A percentile compares a stretch with the other conserved stretches of the same genome.
phyloP scores from a whole-genome alignment of 2,888 invertebrate genomes.

The Toxonevra muliebris region DNA sequence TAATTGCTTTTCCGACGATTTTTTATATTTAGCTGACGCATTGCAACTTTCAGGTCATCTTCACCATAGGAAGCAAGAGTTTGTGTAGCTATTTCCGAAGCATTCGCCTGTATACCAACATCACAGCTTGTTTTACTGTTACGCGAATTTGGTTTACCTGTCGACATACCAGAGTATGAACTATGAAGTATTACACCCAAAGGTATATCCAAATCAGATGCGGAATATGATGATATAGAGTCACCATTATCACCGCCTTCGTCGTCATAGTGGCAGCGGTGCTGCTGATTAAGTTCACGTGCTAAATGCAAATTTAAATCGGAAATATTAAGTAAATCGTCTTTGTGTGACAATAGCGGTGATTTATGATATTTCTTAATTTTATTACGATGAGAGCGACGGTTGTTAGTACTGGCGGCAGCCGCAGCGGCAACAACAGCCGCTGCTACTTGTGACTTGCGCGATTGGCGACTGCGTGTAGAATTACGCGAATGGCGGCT shows the following conservation, averaged over 20 bases:
- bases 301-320: slow-evolving; percentile 56
- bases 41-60: slow-evolving; percentile 53
- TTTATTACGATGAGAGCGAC: slow-evolving; percentile 34
- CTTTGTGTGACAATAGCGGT: slow-evolving; percentile 16
- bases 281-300: slow-evolving; percentile 40
- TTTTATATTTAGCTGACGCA: slow-evolving; percentile 56
- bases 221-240: slow-evolving; percentile 63
- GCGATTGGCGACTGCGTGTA: slow-evolving; percentile 51
- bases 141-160: slow-evolving; percentile 65
- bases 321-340: slow-evolving; percentile 49
- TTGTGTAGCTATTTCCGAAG: slow-evolving; percentile 67
- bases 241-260: slow-evolving; percentile 40
- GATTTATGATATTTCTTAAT: slow-evolving; percentile 33
- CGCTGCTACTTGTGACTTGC: slow-evolving; percentile 46
- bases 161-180: slow-evolving; percentile 65
- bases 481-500: slow-evolving; percentile 62
- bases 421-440: slow-evolving; percentile 9
- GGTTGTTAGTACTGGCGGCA: slow-evolving; percentile 31
- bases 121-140: slow-evolving; percentile 69
- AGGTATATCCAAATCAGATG: slow-evolving; percentile 65
- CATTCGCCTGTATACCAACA: slow-evolving; percentile 70
- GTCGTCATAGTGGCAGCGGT: slow-evolving; percentile 25
- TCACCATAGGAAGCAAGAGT: slow-evolving; percentile 55
- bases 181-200: slow-evolving; percentile 58
- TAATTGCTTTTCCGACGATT: slow-evolving; percentile 47